phyloP scores from a whole-genome alignment of 2,113 vertebrate genomes.

The Melanostigma gelatinosum region DNA sequence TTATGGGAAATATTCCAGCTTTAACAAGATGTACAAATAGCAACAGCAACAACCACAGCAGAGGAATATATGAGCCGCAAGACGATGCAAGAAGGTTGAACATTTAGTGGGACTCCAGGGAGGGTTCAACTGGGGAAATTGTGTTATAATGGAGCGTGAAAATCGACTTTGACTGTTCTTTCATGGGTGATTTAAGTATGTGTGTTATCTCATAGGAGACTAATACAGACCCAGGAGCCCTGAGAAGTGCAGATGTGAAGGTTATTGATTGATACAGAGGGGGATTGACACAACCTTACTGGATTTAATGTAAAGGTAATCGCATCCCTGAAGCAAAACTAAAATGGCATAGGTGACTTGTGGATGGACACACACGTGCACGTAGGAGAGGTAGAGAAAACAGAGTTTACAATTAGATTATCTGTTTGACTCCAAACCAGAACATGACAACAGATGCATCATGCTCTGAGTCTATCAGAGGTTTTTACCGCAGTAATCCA shows the following conservation, averaged over 20 bases:
- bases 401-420: constrained; percentile 55
- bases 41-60: not conserved
- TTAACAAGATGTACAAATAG: not conserved
- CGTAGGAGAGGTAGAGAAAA: constrained; percentile 34
- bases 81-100: not conserved
- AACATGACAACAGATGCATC: constrained; percentile 53
- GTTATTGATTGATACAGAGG: constrained; percentile 14
- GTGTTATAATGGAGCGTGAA: constrained; percentile 2
- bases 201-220: constrained; percentile 9
- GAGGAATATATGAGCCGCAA: not conserved
- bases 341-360: constrained; percentile 12
- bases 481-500: constrained; percentile 56
- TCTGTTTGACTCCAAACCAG: constrained; percentile 47
- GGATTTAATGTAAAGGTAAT: constrained; percentile 33
- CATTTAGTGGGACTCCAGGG: not conserved
- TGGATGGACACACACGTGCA: constrained; percentile 20
- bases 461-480: constrained; percentile 37
- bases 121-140: constrained; percentile 3
- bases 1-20: not conserved
- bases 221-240: not conserved
- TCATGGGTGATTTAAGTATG: constrained; percentile 26
- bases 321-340: constrained; percentile 16
- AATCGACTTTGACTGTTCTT: constrained; percentile 42
- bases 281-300: constrained; percentile 24
- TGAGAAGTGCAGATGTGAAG: constrained; percentile 21